A percentile compares a stretch with the other conserved stretches of the same genome.
Conservation (phyloP, 1,140 invertebrate genomes). For the Bradysia coprophila region DNA sequence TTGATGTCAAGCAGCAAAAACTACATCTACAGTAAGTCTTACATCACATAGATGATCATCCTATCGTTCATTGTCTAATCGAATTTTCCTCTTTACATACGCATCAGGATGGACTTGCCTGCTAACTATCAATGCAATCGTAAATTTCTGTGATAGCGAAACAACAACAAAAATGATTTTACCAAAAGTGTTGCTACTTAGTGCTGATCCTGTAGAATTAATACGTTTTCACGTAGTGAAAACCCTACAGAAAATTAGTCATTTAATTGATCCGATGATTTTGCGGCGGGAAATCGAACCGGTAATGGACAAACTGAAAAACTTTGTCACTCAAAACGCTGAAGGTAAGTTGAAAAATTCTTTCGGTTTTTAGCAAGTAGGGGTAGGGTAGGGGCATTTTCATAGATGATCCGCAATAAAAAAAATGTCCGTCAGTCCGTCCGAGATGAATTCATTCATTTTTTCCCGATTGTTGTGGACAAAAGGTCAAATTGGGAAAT, state of each 20-base stretch:
- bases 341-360: too few relatives aligned
- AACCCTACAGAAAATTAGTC: conserved; percentile 86
- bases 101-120: conserved; percentile 77
- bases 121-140: conserved; percentile 95
- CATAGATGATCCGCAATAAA: too few relatives aligned
- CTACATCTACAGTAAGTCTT: conserved; percentile 67
- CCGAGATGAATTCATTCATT: too few relatives aligned
- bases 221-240: conserved; percentile 99
- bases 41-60: too few relatives aligned
- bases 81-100: conserved; percentile 3
- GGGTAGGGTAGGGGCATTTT: too few relatives aligned
- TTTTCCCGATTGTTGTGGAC: too few relatives aligned
- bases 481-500: too few relatives aligned
- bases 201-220: conserved; percentile 91
- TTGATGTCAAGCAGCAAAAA: conserved; percentile 87
- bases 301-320: conserved; percentile 86
- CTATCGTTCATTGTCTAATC: not conserved
- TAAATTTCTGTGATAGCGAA: conserved; percentile 87
- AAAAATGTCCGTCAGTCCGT: too few relatives aligned
- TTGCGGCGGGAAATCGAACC: conserved; percentile 89
- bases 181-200: conserved; percentile 88
- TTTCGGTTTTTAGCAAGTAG: too few relatives aligned
- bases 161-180: conserved; percentile 82
- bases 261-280: conserved; percentile 65
- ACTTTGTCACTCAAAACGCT: too few relatives aligned